A percentile compares a stretch with the other conserved stretches of the same genome.
Conservation (phyloP, 2,113 vertebrate species). For the Anser brachyrhynchus region DNA sequence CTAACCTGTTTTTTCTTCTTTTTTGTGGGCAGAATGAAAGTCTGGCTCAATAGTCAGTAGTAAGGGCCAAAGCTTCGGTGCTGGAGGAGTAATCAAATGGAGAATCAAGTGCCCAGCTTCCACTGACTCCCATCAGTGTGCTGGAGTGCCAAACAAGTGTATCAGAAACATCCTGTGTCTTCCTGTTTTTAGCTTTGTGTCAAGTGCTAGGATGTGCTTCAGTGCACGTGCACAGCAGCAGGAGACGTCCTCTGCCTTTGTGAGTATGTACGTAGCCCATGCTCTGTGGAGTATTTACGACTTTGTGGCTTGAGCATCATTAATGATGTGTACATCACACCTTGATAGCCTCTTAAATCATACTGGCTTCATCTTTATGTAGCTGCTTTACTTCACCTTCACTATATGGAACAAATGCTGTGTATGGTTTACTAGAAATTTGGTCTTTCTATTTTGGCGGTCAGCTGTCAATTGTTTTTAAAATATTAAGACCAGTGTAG, state of each 20-base stretch:
- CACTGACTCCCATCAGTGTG: background rate
- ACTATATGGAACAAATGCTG: background rate
- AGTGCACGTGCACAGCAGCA: background rate
- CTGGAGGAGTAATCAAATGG: background rate
- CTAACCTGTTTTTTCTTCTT: background rate
- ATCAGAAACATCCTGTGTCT: background rate
- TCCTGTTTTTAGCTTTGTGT: background rate
- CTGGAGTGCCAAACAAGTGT: background rate
- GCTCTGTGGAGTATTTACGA: background rate
- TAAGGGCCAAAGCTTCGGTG: background rate
- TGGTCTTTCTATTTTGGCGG: background rate
- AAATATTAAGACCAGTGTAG: background rate
- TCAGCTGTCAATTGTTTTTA: conserved; percentile 6
- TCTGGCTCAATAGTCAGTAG: background rate
- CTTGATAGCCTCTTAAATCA: background rate
- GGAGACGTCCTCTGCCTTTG: background rate
- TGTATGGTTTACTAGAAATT: background rate
- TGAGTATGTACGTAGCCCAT: accelerated
- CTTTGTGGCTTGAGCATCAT: background rate
- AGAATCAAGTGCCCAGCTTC: background rate
- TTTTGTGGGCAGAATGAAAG: background rate
- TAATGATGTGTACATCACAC: background rate
- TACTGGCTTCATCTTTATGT: background rate
- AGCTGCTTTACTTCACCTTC: background rate
- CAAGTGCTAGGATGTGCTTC: background rate